Percentiles rank a stretch among this genome's conserved stretches.
These are phyloP conservation scores for Catocala fraxini DNA, from an alignment of 2,888 invertebrate genomes.

Conservation along the genomic window DNA sequence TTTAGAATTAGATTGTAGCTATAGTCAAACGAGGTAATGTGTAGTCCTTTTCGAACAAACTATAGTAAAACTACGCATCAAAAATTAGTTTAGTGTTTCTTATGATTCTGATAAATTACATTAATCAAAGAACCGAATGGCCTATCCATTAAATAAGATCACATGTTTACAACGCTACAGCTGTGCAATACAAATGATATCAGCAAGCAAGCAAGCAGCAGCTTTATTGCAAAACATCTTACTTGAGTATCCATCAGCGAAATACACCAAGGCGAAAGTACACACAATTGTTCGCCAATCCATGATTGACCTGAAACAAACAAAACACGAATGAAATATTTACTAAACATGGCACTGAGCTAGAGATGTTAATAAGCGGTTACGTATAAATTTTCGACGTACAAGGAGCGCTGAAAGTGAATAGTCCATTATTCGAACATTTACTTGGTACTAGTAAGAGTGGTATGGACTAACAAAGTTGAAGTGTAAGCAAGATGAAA, in stretches of 20 bases:
- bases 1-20: no score
- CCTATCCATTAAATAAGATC: no score
- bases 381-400: constrained; percentile 14
- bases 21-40: no score
- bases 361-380: constrained; percentile 24
- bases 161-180: no score
- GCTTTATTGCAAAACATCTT: constrained; percentile 50
- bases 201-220: no score
- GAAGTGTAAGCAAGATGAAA: constrained; percentile 64
- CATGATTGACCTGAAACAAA: constrained; percentile 76
- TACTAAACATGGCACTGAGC: constrained; percentile 11
- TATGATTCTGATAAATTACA: no score
- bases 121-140: no score
- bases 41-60: no score
- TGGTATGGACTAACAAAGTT: constrained; percentile 64
- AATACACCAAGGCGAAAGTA: constrained; percentile 68
- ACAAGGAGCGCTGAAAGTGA: constrained; percentile 17
- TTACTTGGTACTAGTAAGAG: constrained; percentile 36
- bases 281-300: constrained; percentile 77
- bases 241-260: constrained; percentile 83
- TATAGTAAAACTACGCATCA: no score
- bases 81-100: no score
- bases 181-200: no score
- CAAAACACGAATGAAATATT: constrained; percentile 29
- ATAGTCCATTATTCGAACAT: constrained; percentile 38